Evolutionary conservation across 1,140 invertebrate species (phyloP), one percentile per base, ranked within the genome.

Genomic region (Drosophila punjabiensis): DNA sequence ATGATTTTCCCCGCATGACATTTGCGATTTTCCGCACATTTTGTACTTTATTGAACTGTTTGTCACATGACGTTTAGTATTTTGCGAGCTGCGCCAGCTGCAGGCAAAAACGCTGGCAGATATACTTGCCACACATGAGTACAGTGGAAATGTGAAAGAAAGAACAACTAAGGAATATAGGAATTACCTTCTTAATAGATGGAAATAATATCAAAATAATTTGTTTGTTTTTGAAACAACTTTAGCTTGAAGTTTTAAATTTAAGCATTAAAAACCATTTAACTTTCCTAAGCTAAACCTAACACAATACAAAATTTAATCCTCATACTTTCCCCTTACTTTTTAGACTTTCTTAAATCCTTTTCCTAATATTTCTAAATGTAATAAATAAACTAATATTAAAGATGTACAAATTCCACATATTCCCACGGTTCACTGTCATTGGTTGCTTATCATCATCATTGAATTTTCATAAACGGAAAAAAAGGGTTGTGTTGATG

Each of bases 1-100:
- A 68, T 88, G 84, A 87, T 87, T 87, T 88, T 75, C 70, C 70
- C 66, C 78, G 68, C 74, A 83, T 87, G 83, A 87, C 88, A 91
- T 91, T 91, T 91, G 88, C 83, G 88, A 91, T 91, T 91, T 91
- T 91, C 88, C 83, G 88, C 88, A 91, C 88, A 90, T 91, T 91
- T 91, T 87, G 83, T 88, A 88, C 86, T 91, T 91, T 91, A 87
- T 90, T 90, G 86, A 90, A 90, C 86, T 90, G 86, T 90, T 89
- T 90, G 86, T 90, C 86, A 86, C 86, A 89, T 81, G 69, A 64
- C 86, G 70, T 79, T 74, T 79, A 79, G 68, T 79, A 79, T 79
- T 79, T 79, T 79, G 61, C 63, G 53, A 75, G 75, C 65, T 69
- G 59, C 58, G 76, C 50, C 75, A 56, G 41, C 65, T 53, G 64